Conservation (phyloP, 2,113 vertebrate species). For the Onychorhynchus coronatus region DNA sequence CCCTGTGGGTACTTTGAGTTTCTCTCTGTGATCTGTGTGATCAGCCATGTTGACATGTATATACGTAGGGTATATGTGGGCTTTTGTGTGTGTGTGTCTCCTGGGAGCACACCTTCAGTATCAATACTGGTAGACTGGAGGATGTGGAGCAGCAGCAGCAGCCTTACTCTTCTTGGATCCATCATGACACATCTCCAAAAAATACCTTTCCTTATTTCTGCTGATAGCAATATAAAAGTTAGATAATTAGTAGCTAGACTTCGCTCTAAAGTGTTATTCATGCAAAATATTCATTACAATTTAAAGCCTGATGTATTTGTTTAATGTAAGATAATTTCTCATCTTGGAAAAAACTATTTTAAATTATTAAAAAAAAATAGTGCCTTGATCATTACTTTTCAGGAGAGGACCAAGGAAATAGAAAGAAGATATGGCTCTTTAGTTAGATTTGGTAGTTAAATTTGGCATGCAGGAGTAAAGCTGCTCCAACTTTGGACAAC, state of each 20-base stretch:
- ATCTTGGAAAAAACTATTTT: background rate
- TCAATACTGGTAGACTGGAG: background rate
- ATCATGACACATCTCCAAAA: background rate
- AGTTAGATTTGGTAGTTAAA: background rate
- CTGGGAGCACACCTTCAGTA: fast-evolving
- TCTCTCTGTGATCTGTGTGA: background rate
- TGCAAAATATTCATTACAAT: background rate
- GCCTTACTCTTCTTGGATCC: background rate
- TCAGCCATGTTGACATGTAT: background rate
- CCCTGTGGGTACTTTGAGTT: background rate
- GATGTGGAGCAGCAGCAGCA: background rate
- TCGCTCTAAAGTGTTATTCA: background rate
- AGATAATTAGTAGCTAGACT: background rate
- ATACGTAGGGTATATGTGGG: background rate
- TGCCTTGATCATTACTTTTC: background rate
- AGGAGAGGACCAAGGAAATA: background rate
- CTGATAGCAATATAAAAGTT: background rate
- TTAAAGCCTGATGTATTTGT: background rate
- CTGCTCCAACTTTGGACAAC: background rate
- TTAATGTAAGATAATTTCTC: background rate
- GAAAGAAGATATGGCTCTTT: background rate
- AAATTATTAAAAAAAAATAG: background rate
- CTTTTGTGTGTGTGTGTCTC: background rate
- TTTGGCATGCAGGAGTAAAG: background rate
- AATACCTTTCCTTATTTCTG: background rate